phyloP scores from a whole-genome alignment of 2,113 vertebrate genomes.

The Prietella phreatophila region DNA sequence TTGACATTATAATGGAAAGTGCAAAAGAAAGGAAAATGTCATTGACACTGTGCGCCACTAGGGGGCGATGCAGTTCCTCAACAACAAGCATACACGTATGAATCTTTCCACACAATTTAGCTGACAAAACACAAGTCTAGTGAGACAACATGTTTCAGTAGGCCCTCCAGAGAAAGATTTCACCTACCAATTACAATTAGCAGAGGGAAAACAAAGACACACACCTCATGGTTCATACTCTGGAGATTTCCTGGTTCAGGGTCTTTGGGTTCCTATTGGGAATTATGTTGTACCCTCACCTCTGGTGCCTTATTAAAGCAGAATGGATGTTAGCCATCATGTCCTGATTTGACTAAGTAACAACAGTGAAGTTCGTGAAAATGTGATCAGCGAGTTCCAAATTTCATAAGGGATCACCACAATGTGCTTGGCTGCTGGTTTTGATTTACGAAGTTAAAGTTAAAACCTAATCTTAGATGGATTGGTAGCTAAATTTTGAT shows the following conservation, averaged over 20 bases:
- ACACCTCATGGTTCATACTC: neutral
- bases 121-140: conserved; percentile 9
- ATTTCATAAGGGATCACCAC: neutral
- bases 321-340: neutral
- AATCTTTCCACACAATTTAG: neutral
- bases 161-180: neutral
- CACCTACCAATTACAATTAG: conserved; percentile 13
- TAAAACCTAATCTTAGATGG: neutral
- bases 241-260: neutral
- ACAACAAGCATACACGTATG: neutral
- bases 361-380: neutral
- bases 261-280: conserved; percentile 2
- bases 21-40: neutral
- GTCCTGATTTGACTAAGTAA: neutral
- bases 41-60: neutral
- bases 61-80: neutral
- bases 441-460: neutral
- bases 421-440: neutral
- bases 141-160: neutral
- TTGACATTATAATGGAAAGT: neutral
- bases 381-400: neutral
- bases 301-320: neutral
- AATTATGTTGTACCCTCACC: neutral
- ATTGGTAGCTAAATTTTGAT: neutral
- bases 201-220: neutral